Evolutionary conservation across 2,113 vertebrate genomes (phyloP), one percentile per base, ranked within the genome.

Genomic region (Steatornis caripensis): DNA sequence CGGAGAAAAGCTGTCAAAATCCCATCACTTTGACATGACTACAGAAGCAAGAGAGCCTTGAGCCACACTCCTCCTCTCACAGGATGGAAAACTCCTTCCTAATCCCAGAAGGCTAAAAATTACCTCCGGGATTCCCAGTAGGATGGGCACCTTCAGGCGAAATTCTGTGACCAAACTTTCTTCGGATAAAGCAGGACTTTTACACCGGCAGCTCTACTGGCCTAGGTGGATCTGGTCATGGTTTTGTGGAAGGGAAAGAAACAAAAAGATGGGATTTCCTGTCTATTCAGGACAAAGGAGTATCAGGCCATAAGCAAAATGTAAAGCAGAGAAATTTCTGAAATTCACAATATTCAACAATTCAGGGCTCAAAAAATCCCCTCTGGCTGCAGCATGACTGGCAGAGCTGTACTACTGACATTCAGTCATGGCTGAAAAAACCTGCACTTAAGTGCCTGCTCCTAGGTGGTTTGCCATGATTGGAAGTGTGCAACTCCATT

Each of bases 1-100:
- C 2, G 8, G 61, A 87, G 77, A 76, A 93, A 95, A 76, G 80
- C 84, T 78, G 69, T 93, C 83, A 92, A 90, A 95, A 93, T 94
- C 69, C 86, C 61, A 19, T 92, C 69, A 62, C 69, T 51, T 80
- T 3, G 0, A 71, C 27, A 21, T 4, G 26, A 66, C 51, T 75
- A 48, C 54, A 60, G 72, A 84, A 32, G 51, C 55, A 75, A 84
- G 51, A 69, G 39, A 95, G 24, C 21, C 36, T 58, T 37, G 68
- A 70, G 54, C 29, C 43, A 72, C 70, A 22, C 15, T 82, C 18
- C 30, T 80, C n/a, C 45, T 86, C 45, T n/a, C 30, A 58, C 43
- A 21, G 48, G 16, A 60, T 68, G 43, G 64, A 87, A 72, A 89
- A 62, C 39, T 60, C 61, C 39, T 43, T 86, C 36, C 27, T 60